Percentiles rank a stretch among this genome's conserved stretches.
Conservation (phyloP, 1,140 invertebrate genomes). For the Nilaparvata lugens region DNA sequence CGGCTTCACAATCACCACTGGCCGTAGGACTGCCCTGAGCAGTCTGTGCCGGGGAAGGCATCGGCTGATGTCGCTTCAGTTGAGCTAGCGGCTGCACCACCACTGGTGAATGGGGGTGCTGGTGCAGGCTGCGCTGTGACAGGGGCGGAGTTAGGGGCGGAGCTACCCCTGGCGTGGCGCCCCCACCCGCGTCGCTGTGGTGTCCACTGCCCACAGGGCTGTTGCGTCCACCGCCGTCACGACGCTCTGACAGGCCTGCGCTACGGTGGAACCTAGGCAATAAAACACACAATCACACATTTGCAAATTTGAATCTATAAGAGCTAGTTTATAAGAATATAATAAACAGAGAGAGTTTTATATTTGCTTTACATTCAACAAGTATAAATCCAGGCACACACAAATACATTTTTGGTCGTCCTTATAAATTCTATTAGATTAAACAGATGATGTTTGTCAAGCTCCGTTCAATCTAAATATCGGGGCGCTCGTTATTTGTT, state of each 20-base stretch:
- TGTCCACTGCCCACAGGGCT: constrained; percentile 64
- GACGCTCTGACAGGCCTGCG: constrained; percentile 63
- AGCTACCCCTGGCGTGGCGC: constrained; percentile 31
- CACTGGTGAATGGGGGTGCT: constrained; percentile 60
- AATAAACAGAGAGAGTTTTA: too few species aligned
- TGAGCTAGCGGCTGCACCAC: constrained; percentile 73
- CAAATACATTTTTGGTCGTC: too few species aligned
- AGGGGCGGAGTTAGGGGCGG: constrained; percentile 82
- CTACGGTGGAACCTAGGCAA: constrained; percentile 77
- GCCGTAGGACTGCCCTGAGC: background rate
- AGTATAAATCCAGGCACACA: too few species aligned
- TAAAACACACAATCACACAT: background rate
- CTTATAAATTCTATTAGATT: too few species aligned
- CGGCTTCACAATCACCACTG: background rate
- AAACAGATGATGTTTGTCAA: too few species aligned
- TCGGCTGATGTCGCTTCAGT: constrained; percentile 42
- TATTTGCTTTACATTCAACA: too few species aligned
- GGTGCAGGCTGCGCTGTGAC: constrained; percentile 81
- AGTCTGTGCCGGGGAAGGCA: background rate
- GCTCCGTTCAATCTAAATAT: too few species aligned
- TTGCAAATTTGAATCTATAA: too few species aligned
- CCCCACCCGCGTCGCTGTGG: constrained; percentile 12
- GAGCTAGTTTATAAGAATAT: too few species aligned
- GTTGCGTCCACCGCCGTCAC: constrained; percentile 50
- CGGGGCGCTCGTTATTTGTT: too few species aligned